Conservation (phyloP, 2,888 invertebrate species). For the Platycheirus albimanus region DNA sequence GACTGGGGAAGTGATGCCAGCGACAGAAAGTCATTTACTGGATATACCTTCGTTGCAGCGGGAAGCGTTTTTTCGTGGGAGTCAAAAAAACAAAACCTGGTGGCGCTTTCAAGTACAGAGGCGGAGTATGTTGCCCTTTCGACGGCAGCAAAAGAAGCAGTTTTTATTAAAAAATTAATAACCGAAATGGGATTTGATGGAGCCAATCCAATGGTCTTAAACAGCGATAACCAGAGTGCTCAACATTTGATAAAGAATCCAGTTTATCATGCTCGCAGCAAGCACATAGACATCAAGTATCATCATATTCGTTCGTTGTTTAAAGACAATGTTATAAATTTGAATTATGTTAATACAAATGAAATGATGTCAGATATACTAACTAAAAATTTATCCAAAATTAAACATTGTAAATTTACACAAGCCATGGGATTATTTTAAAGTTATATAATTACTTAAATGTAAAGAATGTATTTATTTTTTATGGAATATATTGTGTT, state of each 20-base stretch:
- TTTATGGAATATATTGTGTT: too few species aligned
- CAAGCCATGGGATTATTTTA: too few species aligned
- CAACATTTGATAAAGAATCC: not conserved
- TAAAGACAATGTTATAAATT: too few species aligned
- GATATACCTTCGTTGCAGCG: not conserved
- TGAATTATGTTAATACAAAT: too few species aligned
- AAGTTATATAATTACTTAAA: too few species aligned
- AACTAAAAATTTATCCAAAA: too few species aligned
- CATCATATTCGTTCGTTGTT: too few species aligned
- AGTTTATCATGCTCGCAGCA: not conserved
- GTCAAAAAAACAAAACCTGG: not conserved
- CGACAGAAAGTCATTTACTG: conserved; percentile 1
- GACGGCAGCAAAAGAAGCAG: too few species aligned
- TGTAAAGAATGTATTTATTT: too few species aligned
- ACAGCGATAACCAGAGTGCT: not conserved
- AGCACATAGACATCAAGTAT: not conserved
- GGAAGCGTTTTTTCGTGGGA: not conserved
- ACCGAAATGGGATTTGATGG: not conserved
- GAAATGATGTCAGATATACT: too few species aligned
- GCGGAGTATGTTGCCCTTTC: not conserved
- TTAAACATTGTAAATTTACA: too few species aligned
- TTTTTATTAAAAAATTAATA: too few species aligned
- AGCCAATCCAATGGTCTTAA: not conserved
- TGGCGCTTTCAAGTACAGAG: not conserved
- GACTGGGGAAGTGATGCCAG: not conserved